These are phyloP conservation scores for Leptinotarsa tumamoca DNA, from an alignment of 2,888 invertebrate species.

Conservation along the genomic window DNA sequence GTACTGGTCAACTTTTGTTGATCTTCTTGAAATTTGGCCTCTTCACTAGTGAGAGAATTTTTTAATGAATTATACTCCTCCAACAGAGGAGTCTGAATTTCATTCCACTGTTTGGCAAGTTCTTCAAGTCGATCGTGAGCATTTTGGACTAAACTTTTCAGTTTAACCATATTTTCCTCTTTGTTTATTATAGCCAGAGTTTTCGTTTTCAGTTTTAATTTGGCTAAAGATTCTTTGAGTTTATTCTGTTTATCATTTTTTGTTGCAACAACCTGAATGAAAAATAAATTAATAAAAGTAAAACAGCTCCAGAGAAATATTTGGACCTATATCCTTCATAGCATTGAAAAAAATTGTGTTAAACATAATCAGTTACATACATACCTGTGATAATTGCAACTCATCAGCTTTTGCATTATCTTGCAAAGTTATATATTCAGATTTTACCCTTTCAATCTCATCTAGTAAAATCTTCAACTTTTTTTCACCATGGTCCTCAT, in stretches of 20 bases:
- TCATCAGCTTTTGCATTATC: constrained; percentile 46
- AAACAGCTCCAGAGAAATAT: background rate
- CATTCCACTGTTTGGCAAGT: constrained; percentile 80
- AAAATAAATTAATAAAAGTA: background rate
- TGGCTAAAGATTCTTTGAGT: constrained; percentile 64
- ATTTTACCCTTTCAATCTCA: constrained; percentile 61
- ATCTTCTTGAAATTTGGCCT: constrained; percentile 56
- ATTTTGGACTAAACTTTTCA: constrained; percentile 72
- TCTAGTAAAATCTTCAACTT: constrained; percentile 61
- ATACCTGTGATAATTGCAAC: constrained; percentile 49
- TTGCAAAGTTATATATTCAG: constrained; percentile 54
- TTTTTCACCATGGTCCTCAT: constrained; percentile 26
- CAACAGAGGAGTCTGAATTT: constrained; percentile 76
- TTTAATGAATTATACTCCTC: constrained; percentile 68
- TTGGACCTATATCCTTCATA: background rate
- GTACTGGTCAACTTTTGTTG: constrained; percentile 60
- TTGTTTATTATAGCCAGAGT: constrained; percentile 76
- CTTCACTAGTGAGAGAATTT: constrained; percentile 48
- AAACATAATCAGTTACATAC: constrained; percentile 2
- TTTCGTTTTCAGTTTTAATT: constrained; percentile 70
- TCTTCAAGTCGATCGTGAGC: constrained; percentile 74
- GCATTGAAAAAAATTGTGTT: constrained; percentile 3
- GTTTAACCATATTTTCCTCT: constrained; percentile 71
- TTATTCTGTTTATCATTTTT: constrained; percentile 64
- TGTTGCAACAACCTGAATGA: constrained; percentile 43